Evolutionary conservation across 2,113 vertebrate species (phyloP).

Genomic region (Alethe diademata): DNA sequence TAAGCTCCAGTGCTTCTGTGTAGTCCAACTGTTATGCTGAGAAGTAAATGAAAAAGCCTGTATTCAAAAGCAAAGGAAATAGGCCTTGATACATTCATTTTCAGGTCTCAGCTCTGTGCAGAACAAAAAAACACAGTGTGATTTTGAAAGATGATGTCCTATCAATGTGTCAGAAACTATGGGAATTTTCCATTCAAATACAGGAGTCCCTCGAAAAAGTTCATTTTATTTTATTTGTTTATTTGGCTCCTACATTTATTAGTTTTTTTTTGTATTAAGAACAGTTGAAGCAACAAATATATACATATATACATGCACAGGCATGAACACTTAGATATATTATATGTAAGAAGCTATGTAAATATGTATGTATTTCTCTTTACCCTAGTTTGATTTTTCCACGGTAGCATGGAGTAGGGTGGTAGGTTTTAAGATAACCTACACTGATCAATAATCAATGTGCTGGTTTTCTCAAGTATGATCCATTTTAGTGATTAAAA

Average conservation of each 20-base stretch:
- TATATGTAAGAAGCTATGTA: neutral
- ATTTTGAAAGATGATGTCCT: slow-evolving; percentile 19
- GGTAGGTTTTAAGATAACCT: neutral
- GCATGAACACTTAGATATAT: neutral
- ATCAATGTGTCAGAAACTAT: neutral
- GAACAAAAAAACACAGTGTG: neutral
- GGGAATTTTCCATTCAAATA: neutral
- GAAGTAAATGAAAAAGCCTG: slow-evolving; percentile 57
- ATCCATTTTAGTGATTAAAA: neutral
- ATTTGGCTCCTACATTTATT: neutral
- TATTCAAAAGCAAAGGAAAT: slow-evolving; percentile 23
- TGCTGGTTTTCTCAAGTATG: neutral
- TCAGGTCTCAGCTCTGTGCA: neutral
- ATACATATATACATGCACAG: neutral
- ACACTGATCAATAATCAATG: neutral
- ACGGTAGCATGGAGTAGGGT: neutral
- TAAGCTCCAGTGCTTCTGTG: slow-evolving; percentile 65
- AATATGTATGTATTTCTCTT: neutral
- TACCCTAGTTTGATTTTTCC: neutral
- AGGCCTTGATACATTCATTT: slow-evolving; percentile 16
- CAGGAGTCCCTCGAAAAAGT: neutral
- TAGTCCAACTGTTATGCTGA: slow-evolving; percentile 55
- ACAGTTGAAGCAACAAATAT: neutral
- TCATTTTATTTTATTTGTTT: neutral
- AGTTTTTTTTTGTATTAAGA: neutral